Base-by-base conservation (phyloP, 2,888 invertebrate genomes). In the Chorisops tibialis region DNA sequence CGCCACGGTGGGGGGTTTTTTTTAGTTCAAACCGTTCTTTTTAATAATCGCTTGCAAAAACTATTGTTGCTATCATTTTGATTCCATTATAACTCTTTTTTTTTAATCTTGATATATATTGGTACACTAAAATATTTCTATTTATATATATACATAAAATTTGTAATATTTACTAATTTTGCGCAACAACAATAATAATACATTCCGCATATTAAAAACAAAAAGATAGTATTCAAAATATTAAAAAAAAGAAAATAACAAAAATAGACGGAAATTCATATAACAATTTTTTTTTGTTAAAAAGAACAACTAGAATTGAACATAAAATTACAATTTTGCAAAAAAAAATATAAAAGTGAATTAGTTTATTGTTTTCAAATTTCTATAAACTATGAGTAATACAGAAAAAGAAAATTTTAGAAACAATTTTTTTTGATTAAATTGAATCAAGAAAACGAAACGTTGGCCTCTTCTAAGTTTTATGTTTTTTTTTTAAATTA, bases 401-500 rank as follows among this genome's bases (percentile, higher is more conserved):
- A 30, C 30, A 30, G 30, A 7, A 30, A 48, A 48, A n/a, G 45
- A 45, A 45, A 19, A 19, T 45, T 37, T 37, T 14, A 24, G 22
- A 47, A 43, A 47, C 43, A 19, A 18, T 37, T 12, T 48, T 21
- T 50, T 21, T 12, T 19, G 38, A 39, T 48, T 30, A 41, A 30
- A 49, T 35, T 22, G 56, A 58, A 62, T 14, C 18, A 56, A 63
- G 63, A 63, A 59, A n/a, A 61, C 65, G 65, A 68, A 67, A 67
- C 66, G 68, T 69, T 69, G 68, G 68, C 68, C 68, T 67, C 66
- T 67, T 67, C 68, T 63, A 63, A 49, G 14, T 43, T 51, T 52
- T 56, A 16, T 12, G 22, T 61, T 35, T 41, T 22, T 41, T 62
- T 62, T 56, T 41, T 62, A 59, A 62, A 62, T 62, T 59, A 45